Percentiles rank a stretch among this genome's conserved stretches.
These are phyloP conservation scores for Oscheius sp. DNA, from an alignment of 2,888 invertebrate genomes.

Conservation along the genomic window DNA sequence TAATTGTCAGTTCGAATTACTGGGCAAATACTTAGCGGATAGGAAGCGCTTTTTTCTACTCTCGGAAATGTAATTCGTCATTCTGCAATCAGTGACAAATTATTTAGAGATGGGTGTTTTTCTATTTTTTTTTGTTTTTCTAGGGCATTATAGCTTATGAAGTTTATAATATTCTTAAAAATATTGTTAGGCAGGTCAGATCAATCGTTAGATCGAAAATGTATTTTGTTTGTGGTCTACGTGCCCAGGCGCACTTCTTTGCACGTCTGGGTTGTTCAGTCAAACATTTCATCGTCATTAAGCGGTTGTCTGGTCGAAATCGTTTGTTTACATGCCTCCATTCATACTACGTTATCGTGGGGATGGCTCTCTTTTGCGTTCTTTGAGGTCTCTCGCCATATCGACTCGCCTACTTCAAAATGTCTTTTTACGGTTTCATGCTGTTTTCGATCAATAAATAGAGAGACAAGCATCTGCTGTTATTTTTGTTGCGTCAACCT, in stretches of 20 bases:
- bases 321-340: background rate
- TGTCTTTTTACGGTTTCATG: background rate
- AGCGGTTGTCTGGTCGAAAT: background rate
- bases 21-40: background rate
- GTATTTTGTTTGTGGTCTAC: background rate
- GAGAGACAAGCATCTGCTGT: too few relatives aligned
- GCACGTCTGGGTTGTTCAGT: background rate
- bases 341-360: conserved; percentile 23
- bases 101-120: background rate
- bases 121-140: background rate
- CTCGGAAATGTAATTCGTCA: background rate
- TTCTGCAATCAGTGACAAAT: background rate
- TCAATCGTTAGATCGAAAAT: background rate
- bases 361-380: background rate
- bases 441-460: background rate
- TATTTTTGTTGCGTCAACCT: too few relatives aligned
- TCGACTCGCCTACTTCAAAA: background rate
- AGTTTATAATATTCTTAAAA: background rate
- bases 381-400: background rate
- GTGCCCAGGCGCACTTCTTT: background rate
- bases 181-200: background rate
- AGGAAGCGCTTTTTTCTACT: too few relatives aligned
- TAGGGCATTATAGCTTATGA: background rate
- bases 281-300: background rate
- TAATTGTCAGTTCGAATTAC: too few relatives aligned